Base-by-base conservation (phyloP, 2,888 invertebrate genomes). In the Neuroscelio doddi region DNA sequence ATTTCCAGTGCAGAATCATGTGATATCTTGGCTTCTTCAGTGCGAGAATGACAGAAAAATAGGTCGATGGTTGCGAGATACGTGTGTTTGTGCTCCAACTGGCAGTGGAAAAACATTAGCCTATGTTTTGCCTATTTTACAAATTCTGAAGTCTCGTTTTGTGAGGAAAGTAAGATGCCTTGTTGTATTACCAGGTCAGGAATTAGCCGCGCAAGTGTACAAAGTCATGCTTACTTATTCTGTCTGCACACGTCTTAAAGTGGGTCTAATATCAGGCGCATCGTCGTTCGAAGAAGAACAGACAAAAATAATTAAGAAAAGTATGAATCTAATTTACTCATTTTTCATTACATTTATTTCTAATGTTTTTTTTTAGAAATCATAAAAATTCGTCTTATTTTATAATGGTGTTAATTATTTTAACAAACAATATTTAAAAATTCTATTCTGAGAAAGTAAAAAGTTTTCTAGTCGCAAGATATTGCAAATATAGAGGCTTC, bases 91-190 rank as follows among this genome's bases (percentile, higher is more conserved):
- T 34, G 97, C 98, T 12, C 97, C 98, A 0, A 98, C 98, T 1
- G 98, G 97, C 12, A 97, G 97, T 87, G 98, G 98, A 14, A 98
- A 98, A 87, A 98, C 98, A 0, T 85, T 98, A 57, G 92, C 97
- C 1, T 98, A 95, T 89, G 95, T 94, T 42, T 85, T 98, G 64
- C 98, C 98, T 4, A 90, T 98, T 41, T 86, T 98, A 29, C 83
- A 92, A 88, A 85, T 89, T 51, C 79, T 94, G 64, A 87, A 88
- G 76, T 82, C 86, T 47, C 86, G 90, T 59, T 85, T 91, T 21
- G 89, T 90, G 1, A 88, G 89, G 47, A 88, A 89, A 79, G 87
- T 95, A 17, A 87, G 94, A 71, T 97, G 96, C 12, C 85, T 99
- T 58, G 89, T 97, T n/a, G 92, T 98, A 16, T 86, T 98, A 58